phyloP scores from a whole-genome alignment of 2,113 vertebrate species.

The Dicaeum eximium region DNA sequence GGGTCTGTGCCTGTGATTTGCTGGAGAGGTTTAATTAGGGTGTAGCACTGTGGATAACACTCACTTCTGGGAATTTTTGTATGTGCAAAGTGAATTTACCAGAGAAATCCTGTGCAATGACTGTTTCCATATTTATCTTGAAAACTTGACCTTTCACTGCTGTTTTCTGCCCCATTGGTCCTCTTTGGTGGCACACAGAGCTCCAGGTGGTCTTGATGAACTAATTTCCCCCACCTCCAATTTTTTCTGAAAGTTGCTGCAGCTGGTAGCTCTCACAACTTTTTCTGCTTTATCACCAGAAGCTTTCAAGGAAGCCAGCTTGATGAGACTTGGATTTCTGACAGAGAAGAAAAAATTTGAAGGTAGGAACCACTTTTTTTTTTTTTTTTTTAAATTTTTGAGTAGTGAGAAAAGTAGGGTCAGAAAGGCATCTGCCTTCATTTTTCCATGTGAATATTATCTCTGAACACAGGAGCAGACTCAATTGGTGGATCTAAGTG shows the following conservation, averaged over 20 bases:
- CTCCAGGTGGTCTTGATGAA: not conserved
- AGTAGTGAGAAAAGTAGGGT: not conserved
- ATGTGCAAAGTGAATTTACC: not conserved
- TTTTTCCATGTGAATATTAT: not conserved
- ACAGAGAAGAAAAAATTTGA: not conserved
- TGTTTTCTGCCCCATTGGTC: not conserved
- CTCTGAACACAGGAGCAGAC: not conserved
- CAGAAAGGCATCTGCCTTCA: not conserved
- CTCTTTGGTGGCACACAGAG: not conserved
- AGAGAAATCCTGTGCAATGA: not conserved
- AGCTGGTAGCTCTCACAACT: not conserved
- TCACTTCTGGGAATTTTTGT: not conserved
- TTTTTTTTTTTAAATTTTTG: not conserved
- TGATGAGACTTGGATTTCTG: not conserved
- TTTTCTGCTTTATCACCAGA: not conserved
- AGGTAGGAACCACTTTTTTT: not conserved
- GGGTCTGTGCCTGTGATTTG: not conserved
- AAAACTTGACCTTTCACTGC: not conserved
- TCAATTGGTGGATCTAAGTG: fast-evolving
- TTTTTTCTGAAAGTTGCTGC: not conserved
- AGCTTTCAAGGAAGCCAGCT: not conserved
- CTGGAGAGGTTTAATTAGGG: not conserved
- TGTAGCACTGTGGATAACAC: fast-evolving
- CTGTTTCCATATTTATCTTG: not conserved
- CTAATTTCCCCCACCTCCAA: not conserved